Evolutionary conservation across 2,888 invertebrate genomes (phyloP), one percentile per base, ranked within the genome.

Genomic region (Microdon myrmicae): DNA sequence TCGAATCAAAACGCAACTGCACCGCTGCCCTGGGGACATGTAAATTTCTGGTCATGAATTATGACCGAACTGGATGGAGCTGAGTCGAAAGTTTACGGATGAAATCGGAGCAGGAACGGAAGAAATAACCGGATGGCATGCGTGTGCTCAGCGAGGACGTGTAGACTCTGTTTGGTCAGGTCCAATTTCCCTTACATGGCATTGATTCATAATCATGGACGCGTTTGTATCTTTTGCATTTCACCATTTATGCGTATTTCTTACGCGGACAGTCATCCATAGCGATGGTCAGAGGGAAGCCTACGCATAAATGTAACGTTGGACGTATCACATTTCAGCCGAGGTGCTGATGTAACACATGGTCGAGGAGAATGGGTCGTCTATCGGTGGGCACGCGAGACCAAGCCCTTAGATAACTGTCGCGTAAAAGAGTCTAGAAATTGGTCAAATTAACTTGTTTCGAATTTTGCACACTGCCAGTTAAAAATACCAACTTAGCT

Each of bases 11-110:
- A 55, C 61, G 44, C 61, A 55, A 55, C 54, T 54, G 48, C 48
- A 34, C 23, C 34, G 48, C 54, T 54, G 48, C 48, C 34, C 23
- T 29, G 61, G 28, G 51, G 41, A 58, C 58, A 64, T 64, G 64
- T 64, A 64, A 64, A 64, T 64, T 64, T 64, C 47, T 58, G 64
- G 47, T 64, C 64, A 64, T 64, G 64, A 64, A 64, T 64, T 64
- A 64, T 64, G 64, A 64, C 64, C 64, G n/a, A n/a, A 58, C 44
- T 64, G 64, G 28, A n/a, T n/a, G n/a, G n/a, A n/a, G n/a, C n/a
- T n/a, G n/a, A 23, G 34, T 8, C 22, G 28, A 43, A 17, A 23
- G 12, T 4, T 16, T 13, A n/a, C 14, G 12, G 2, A 4, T 8
- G 9, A 8, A 20, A 26, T 23, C 22, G 22, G 28, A 23, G 28